Base-by-base conservation (phyloP, 2,888 invertebrate genomes). In the Machimus rusticus region DNA sequence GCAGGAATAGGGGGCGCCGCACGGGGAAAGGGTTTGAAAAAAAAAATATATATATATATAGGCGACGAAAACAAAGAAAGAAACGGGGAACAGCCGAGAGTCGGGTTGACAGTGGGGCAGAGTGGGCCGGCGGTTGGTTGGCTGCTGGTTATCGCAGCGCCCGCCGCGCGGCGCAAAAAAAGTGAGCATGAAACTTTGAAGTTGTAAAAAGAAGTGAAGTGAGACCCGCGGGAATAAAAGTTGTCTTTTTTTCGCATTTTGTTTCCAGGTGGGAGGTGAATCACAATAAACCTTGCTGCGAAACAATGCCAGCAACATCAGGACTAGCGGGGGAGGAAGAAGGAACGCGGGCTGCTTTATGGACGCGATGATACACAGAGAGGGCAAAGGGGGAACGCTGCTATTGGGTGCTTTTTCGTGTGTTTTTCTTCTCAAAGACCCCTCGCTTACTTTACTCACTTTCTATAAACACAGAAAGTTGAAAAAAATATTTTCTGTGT, bases 21-120 rank as follows among this genome's bases (percentile, higher is more conserved):
- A 57, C 57, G 23, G 19, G n/a, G 57, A 66, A 66, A 66, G 66
- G 66, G 23, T 66, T 8, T 19, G 19, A 55, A 55, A 55, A n/a
- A 55, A n/a, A 23, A 23, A 19, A 9, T 5, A 34, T 34, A 34
- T 34, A 34, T 34, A 34, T 6, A 34, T 23, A 66, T 19, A 66
- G 66, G 28, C 66, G 66, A 76, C 76, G 76, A 76, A 37, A 76
- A 76, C 34, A 76, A 76, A 76, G 76, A 76, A 76, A 76, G 76
- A 34, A 76, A 66, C 66, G 66, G 28, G 23, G 66, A 66, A 66
- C 28, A 66, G 12, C 66, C 66, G 23, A 66, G 66, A 28, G 23
- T 23, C 12, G 19, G 9, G 28, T 12, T 23, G 23, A 1, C 66
- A 9, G 23, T 66, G 66, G 23, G 66, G 12, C 19, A 23, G 12